Percentiles rank a stretch among this genome's conserved stretches.
These are phyloP conservation scores for Lota lota DNA, from an alignment of 2,113 vertebrate species.

Conservation along the genomic window DNA sequence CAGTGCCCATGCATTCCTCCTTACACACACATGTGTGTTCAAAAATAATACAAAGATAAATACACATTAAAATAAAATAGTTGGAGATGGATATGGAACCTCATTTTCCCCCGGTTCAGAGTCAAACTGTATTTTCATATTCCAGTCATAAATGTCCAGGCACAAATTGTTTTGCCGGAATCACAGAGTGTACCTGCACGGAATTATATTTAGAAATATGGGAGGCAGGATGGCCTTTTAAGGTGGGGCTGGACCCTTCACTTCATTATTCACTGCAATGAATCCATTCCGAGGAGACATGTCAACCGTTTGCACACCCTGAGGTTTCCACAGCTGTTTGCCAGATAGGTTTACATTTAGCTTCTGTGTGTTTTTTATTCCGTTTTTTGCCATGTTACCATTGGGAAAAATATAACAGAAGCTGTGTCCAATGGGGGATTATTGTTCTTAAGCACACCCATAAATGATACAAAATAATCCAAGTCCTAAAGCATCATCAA, in stretches of 20 bases:
- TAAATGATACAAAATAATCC: slow-evolving; percentile 32
- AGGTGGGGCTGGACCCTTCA: not conserved
- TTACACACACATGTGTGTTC: no score
- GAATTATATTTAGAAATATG: slow-evolving; percentile 24
- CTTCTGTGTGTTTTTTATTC: not conserved
- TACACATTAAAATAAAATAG: slow-evolving; percentile 22
- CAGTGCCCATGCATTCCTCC: no score
- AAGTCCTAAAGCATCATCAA: slow-evolving; percentile 32
- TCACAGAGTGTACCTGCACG: slow-evolving; percentile 20
- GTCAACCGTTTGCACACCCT: not conserved
- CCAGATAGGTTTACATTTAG: slow-evolving; percentile 1
- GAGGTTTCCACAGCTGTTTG: not conserved
- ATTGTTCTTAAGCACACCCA: slow-evolving; percentile 17
- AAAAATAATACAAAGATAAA: not conserved
- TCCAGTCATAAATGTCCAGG: slow-evolving; percentile 31
- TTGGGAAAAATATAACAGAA: slow-evolving; percentile 17
- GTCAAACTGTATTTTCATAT: slow-evolving; percentile 31
- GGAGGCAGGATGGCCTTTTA: not conserved
- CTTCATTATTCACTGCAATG: not conserved
- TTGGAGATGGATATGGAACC: slow-evolving; percentile 41
- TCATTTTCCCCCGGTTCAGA: slow-evolving; percentile 27
- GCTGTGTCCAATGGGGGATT: slow-evolving; percentile 23
- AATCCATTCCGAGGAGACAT: not conserved
- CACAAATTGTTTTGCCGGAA: slow-evolving; percentile 32
- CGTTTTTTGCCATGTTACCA: slow-evolving; percentile 3